These are phyloP conservation scores for Encarsia formosa DNA, from an alignment of 2,888 invertebrate species.

Conservation along the genomic window DNA sequence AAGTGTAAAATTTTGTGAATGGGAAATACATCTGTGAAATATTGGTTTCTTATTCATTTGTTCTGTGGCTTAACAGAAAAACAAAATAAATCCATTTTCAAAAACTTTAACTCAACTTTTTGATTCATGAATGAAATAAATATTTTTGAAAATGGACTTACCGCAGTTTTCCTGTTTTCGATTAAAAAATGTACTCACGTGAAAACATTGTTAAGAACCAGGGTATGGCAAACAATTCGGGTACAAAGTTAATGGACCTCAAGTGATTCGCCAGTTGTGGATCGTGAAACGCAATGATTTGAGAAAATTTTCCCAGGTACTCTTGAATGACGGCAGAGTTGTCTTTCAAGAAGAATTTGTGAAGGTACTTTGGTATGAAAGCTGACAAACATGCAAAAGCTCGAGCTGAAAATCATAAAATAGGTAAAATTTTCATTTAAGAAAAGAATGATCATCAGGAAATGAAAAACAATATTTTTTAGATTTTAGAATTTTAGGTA, in stretches of 20 bases:
- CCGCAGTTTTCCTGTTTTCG: too few species aligned
- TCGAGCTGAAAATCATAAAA: constrained; percentile 67
- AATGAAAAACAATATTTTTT: too few species aligned
- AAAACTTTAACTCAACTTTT: constrained; percentile 3
- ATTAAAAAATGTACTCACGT: constrained; percentile 62
- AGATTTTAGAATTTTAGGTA: too few species aligned
- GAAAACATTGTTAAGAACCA: constrained; percentile 99
- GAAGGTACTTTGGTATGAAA: constrained; percentile 93
- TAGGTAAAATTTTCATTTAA: too few species aligned
- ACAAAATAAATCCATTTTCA: constrained; percentile 7
- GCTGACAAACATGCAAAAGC: constrained; percentile 93
- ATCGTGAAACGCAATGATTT: constrained; percentile 93
- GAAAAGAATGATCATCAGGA: too few species aligned
- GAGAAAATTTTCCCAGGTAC: constrained; percentile 94
- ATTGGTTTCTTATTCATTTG: too few species aligned
- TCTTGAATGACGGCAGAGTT: constrained; percentile 96
- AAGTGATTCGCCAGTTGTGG: constrained; percentile 88
- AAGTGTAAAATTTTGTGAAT: constrained; percentile 95
- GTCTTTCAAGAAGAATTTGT: constrained; percentile 96
- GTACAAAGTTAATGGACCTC: constrained; percentile 88
- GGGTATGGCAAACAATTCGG: constrained; percentile 96
- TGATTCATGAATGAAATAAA: background rate
- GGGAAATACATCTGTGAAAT: constrained; percentile 89
- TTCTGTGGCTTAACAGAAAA: constrained; percentile 9
- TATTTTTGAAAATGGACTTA: background rate